A percentile compares a stretch with the other conserved stretches of the same genome.
These are phyloP conservation scores for Pelodytes ibericus DNA, from an alignment of 2,797 vertebrate genomes.

Conservation along the genomic window DNA sequence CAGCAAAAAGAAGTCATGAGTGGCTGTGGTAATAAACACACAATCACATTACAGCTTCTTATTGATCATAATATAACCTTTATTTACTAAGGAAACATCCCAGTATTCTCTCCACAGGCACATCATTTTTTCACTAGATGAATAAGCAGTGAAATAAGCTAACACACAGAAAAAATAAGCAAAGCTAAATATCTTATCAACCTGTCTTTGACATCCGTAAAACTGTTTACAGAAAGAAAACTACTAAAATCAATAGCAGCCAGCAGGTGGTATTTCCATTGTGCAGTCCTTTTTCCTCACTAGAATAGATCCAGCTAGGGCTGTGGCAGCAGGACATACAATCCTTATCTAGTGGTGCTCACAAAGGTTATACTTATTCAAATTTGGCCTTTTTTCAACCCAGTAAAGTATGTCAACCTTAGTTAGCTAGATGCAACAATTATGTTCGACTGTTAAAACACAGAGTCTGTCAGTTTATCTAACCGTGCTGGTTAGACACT, in stretches of 20 bases:
- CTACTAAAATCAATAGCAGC: constrained; percentile 11
- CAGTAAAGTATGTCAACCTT: background rate
- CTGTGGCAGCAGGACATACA: background rate
- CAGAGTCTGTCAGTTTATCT: too few relatives aligned
- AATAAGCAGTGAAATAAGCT: background rate
- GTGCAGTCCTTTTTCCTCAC: background rate
- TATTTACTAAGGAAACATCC: constrained; percentile 6
- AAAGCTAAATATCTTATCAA: constrained; percentile 14
- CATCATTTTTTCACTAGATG: background rate
- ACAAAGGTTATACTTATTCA: background rate
- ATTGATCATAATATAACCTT: background rate
- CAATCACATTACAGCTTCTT: background rate
- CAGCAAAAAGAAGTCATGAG: background rate
- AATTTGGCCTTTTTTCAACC: background rate
- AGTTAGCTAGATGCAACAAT: too few relatives aligned
- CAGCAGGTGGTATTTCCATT: constrained; percentile 20
- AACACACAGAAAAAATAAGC: constrained; percentile 1
- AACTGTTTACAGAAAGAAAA: constrained; percentile 4
- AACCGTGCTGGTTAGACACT: too few relatives aligned
- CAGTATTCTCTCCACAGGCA: constrained; percentile 5
- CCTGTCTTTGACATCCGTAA: constrained; percentile 3
- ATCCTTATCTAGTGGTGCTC: background rate
- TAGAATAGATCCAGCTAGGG: background rate
- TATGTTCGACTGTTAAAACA: too few relatives aligned
- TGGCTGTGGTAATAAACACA: background rate